These are phyloP conservation scores for Engraulis encrasicolus DNA, from an alignment of 2,113 vertebrate species.

Conservation along the genomic window DNA sequence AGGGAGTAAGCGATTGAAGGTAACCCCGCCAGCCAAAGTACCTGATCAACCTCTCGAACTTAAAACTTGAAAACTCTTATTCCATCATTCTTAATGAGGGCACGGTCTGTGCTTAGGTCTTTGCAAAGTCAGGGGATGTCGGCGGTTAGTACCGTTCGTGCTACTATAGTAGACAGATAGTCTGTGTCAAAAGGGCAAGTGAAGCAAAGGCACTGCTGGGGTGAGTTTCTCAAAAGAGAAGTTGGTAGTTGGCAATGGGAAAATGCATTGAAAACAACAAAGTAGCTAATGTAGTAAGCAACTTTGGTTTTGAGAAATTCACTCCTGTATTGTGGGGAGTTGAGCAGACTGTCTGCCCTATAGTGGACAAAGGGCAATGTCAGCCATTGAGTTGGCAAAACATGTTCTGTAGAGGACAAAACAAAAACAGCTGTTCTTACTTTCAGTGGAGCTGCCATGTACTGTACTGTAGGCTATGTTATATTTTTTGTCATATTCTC, in stretches of 20 bases:
- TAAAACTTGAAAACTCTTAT: neutral
- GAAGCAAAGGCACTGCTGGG: neutral
- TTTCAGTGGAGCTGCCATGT: neutral
- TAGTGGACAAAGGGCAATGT: neutral
- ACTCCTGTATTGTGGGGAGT: no score
- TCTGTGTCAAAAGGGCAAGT: neutral
- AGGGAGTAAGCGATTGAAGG: conserved; percentile 20
- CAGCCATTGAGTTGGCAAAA: neutral
- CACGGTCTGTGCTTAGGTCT: neutral
- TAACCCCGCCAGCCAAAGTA: conserved; percentile 1
- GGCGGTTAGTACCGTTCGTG: no score
- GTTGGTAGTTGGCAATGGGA: no score
- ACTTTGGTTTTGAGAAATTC: no score
- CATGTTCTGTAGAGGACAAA: neutral
- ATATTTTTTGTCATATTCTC: neutral
- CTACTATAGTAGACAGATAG: neutral
- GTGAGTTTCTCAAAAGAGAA: no score
- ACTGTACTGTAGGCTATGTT: neutral
- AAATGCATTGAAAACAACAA: no score
- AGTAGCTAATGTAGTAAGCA: no score
- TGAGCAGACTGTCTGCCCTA: neutral
- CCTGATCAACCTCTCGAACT: neutral
- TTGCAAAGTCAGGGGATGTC: neutral
- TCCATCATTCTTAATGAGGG: neutral
- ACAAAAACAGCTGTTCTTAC: neutral